Evolutionary conservation across 2,888 invertebrate genomes (phyloP).

Genomic region (Unio pictorum): DNA sequence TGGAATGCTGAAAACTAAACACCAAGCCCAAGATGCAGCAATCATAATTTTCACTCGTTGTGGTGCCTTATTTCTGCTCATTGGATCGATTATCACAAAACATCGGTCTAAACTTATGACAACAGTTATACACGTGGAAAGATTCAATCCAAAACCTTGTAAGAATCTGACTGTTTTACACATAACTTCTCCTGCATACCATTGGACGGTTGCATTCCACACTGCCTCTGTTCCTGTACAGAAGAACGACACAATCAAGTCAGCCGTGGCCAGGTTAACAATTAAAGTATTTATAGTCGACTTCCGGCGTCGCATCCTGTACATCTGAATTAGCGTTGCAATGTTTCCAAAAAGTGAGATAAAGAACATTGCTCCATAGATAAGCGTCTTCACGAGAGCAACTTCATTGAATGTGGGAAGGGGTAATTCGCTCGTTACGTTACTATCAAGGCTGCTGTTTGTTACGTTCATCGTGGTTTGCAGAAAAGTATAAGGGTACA

Average conservation of each 20-base stretch:
- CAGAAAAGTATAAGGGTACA: no score
- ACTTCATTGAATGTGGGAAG: slow-evolving; percentile 79
- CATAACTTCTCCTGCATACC: slow-evolving; percentile 83
- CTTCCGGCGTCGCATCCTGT: slow-evolving; percentile 74
- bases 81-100: slow-evolving; percentile 83
- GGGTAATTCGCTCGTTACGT: background rate
- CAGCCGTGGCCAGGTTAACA: slow-evolving; percentile 86
- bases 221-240: slow-evolving; percentile 86
- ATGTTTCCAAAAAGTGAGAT: slow-evolving; percentile 83
- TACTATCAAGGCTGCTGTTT: no score
- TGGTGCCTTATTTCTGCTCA: slow-evolving; percentile 75
- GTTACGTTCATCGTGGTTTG: no score
- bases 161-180: slow-evolving; percentile 87
- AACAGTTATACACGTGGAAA: slow-evolving; percentile 87
- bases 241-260: slow-evolving; percentile 85
- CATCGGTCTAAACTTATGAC: slow-evolving; percentile 87
- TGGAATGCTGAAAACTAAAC: slow-evolving; percentile 83
- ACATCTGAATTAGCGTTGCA: slow-evolving; percentile 84
- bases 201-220: slow-evolving; percentile 86
- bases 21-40: slow-evolving; percentile 81
- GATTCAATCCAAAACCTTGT: slow-evolving; percentile 85
- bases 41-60: slow-evolving; percentile 76
- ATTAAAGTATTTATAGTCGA: slow-evolving; percentile 80
- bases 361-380: slow-evolving; percentile 81
- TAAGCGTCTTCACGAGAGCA: slow-evolving; percentile 79